Evolutionary conservation across 2,113 vertebrate species (phyloP).

Genomic region (Apus apus): DNA sequence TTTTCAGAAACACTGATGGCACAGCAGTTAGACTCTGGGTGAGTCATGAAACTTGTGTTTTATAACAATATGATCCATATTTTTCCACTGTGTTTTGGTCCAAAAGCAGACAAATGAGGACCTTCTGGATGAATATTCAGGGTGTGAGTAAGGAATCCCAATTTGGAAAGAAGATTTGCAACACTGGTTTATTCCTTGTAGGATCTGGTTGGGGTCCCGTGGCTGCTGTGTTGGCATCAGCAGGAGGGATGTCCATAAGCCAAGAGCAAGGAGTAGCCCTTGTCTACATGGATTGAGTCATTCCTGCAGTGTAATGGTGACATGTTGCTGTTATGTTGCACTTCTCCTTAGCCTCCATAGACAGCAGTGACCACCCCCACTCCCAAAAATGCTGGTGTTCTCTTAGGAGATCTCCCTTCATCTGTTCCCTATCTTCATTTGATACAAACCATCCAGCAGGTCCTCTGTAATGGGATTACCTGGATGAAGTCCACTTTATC

Average conservation of each 20-base stretch:
- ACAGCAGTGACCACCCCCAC: neutral
- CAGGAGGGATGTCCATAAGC: neutral
- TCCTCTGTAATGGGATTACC: neutral
- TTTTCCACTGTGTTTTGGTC: neutral
- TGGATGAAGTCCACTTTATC: conserved; percentile 1
- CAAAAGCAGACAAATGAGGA: neutral
- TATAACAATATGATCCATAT: neutral
- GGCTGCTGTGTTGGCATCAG: neutral
- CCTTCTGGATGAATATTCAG: neutral
- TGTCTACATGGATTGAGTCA: neutral
- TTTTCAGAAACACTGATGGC: neutral
- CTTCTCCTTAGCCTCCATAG: neutral
- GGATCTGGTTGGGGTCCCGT: neutral
- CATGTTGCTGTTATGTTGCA: accelerated
- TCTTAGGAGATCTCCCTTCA: neutral
- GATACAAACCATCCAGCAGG: neutral
- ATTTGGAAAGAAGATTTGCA: neutral
- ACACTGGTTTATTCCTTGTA: neutral
- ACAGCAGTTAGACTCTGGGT: neutral
- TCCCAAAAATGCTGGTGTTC: neutral
- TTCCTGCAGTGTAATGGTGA: neutral
- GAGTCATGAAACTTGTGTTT: neutral
- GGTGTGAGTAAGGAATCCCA: neutral
- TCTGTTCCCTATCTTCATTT: neutral
- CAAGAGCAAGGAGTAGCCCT: neutral